Conservation (phyloP, 1,140 invertebrate genomes). For the Rhizoglyphus robini region DNA sequence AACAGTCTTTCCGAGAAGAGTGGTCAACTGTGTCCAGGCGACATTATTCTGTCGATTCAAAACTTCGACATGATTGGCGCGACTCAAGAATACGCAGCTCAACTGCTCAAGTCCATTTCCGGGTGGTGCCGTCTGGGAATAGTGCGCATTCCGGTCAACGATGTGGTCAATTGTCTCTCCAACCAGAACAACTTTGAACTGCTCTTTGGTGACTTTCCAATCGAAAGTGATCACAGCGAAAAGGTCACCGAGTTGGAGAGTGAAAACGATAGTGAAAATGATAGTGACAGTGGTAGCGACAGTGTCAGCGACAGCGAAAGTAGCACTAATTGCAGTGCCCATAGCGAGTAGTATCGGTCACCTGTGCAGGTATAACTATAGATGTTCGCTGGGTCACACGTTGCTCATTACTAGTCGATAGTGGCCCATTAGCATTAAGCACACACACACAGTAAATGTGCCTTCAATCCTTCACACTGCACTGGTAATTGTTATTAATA, state of each 20-base stretch:
- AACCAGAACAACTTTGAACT: background rate
- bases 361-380: too few relatives aligned
- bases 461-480: too few relatives aligned
- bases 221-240: background rate
- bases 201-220: background rate
- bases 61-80: background rate
- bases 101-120: background rate
- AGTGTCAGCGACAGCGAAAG: too few relatives aligned
- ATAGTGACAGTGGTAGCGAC: too few relatives aligned
- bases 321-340: too few relatives aligned
- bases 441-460: too few relatives aligned
- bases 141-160: background rate
- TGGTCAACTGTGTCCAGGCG: background rate
- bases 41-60: background rate
- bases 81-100: background rate
- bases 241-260: background rate
- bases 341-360: too few relatives aligned
- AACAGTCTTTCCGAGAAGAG: background rate
- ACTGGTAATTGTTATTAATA: too few relatives aligned
- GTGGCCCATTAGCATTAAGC: too few relatives aligned
- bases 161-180: background rate
- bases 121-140: constrained; percentile 6
- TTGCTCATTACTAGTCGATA: too few relatives aligned
- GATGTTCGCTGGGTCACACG: too few relatives aligned
- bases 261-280: too few relatives aligned